Base-by-base conservation (phyloP, 2,888 invertebrate species). In the Agonum fuliginosum region DNA sequence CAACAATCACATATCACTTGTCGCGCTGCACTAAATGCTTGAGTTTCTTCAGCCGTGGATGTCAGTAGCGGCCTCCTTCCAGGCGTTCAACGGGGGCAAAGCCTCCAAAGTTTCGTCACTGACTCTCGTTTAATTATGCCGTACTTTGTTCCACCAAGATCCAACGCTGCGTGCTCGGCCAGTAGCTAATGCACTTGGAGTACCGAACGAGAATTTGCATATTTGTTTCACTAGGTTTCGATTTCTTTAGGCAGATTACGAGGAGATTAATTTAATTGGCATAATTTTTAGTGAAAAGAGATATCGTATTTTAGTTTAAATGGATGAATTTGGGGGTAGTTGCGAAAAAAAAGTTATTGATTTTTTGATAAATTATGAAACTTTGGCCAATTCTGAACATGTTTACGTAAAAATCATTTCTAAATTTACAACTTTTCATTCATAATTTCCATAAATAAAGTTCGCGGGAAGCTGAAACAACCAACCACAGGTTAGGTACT, bases 81-180 rank as follows among this genome's bases (percentile, higher is more conserved):
- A 19, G 2, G 8, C 14, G 17, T 24, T 27, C 62, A 58, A 43
- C 43, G 30, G 37, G 37, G 65, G 41, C 58, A 62, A 30, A 30
- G 30, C 17, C 30, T 62, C 12, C 46, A 14, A 17, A 8, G 43
- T 74, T 74, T 74, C 74, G 46, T 74, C 62, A 62, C 74, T 65
- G 43, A 74, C 62, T 74, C 65, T 74, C 46, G 43, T 74, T 74
- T 74, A 74, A 74, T 74, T 74, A 74, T 24, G 14, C 24, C 20
- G 27, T 24, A 65, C 62, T 74, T 62, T 74, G 74, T 74, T 74
- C 74, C 74, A 65, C 74, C 62, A 74, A 58, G 58, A 74, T 37
- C 12, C 65, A n/a, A 65, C 58, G 19, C 73, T n/a, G 34, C 19
- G 51, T 72, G 51, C 17, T 65, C 34, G 24, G 3, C 12, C 27